phyloP scores from a whole-genome alignment of 2,113 vertebrate species.

The Naja naja region DNA sequence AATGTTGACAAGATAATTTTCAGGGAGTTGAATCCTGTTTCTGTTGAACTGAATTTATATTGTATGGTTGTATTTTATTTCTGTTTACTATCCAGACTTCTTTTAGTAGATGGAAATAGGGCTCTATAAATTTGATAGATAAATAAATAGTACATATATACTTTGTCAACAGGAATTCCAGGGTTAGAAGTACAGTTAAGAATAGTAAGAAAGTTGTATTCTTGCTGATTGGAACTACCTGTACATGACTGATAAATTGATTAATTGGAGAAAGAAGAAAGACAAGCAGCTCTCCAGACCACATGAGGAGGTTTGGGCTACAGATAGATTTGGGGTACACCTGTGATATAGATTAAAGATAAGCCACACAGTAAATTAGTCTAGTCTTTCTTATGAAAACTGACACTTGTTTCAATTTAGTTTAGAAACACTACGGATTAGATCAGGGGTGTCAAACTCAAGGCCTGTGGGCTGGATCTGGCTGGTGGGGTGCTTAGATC shows the following conservation, averaged over 20 bases:
- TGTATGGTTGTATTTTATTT: neutral
- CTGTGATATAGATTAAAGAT: neutral
- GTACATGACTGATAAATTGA: neutral
- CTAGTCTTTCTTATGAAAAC: neutral
- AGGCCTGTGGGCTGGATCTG: too few species aligned
- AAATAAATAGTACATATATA: neutral
- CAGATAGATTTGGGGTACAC: neutral
- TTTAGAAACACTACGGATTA: neutral
- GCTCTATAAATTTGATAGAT: neutral
- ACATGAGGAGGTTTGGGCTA: neutral
- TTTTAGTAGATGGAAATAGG: neutral
- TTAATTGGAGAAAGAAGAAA: neutral
- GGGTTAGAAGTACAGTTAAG: neutral
- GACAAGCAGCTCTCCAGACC: neutral
- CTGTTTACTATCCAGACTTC: neutral
- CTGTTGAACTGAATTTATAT: neutral
- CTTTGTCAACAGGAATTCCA: neutral
- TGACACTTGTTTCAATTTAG: neutral
- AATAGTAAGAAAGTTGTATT: neutral
- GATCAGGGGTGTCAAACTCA: neutral
- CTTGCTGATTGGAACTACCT: neutral
- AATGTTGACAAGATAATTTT: neutral
- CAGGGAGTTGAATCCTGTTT: neutral
- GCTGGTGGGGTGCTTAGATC: too few species aligned
- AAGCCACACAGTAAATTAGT: neutral